A percentile compares a stretch with the other conserved stretches of the same genome.
Conservation (phyloP, 2,797 vertebrate species). For the Tokudaia tokunoshimensis region DNA sequence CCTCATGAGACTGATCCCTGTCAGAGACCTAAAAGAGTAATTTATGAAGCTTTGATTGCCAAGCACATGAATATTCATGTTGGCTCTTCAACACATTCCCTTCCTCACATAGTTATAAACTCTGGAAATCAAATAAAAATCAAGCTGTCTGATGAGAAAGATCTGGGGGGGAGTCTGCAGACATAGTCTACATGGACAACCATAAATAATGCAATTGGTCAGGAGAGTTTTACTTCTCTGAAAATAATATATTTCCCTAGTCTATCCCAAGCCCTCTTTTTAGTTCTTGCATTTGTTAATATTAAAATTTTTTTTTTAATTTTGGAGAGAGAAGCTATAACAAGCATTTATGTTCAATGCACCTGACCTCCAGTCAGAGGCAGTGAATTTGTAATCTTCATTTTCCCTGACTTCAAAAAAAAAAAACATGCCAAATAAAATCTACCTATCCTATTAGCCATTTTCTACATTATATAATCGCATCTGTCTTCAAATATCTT, state of each 20-base stretch:
- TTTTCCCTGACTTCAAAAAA: background rate
- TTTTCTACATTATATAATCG: background rate
- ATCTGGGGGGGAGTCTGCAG: background rate
- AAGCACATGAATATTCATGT: conserved; percentile 59
- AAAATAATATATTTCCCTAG: background rate
- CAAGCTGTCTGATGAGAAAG: conserved; percentile 12
- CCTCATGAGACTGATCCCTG: conserved; percentile 67
- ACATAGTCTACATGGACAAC: background rate
- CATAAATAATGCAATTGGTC: background rate
- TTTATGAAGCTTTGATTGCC: conserved; percentile 63
- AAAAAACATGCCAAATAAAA: background rate
- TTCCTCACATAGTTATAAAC: conserved; percentile 37
- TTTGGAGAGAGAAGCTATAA: background rate
- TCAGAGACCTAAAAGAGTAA: conserved; percentile 60
- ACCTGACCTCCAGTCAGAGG: background rate
- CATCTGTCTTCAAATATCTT: background rate
- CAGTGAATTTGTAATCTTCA: background rate
- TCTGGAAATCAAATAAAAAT: conserved; percentile 53
- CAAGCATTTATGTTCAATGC: background rate
- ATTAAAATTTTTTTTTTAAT: background rate
- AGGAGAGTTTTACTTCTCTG: background rate
- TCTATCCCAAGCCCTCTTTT: background rate
- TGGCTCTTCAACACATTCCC: conserved; percentile 62
- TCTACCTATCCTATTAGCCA: background rate
- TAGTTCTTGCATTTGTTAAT: background rate